Base-by-base conservation (phyloP, 1,140 invertebrate genomes). In the Formica exsecta region DNA sequence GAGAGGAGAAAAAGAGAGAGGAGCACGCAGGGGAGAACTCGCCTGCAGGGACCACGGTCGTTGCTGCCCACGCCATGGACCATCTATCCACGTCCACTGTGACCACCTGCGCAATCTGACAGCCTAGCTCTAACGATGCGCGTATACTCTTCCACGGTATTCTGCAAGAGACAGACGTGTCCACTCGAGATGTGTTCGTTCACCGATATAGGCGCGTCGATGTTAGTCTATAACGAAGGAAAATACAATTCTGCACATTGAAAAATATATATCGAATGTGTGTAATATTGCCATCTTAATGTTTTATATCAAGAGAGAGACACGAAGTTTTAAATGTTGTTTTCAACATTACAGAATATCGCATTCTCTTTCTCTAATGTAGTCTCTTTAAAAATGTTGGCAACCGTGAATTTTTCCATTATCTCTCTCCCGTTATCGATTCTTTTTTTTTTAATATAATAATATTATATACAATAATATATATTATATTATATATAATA, bases 41-140 rank as follows among this genome's bases (percentile, higher is more conserved):
- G 74, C 57, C 57, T 57, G 75, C 89, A 85, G 66, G 85, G 89
- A 64, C 65, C 38, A 85, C 22, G 62, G 54, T 75, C 68, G 89
- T 75, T 75, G 80, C 85, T 77, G 76, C 70, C 85, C 76, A 87
- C 85, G 65, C 86, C 64, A 65, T 87, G 77, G 81, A 25, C 86
- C 91, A 92, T 92, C 87, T 85, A 92, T 93, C 92, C 87, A 91
- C 84, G 89, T 91, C 90, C 75, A 76, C 41, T 86, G 29, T 84
- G 70, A 91, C 83, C 88, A 92, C 86, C 86, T 91, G 86, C 79
- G 79, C 88, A 81, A 85, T 74, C 88, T 91, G 84, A 92, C 88
- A 93, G 87, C 87, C 87, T 25, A 51, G 74, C 86, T 88, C 91
- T 92, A 92, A 93, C 90, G 92, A 93, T 87, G 86, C 77, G 84